Evolutionary conservation across 2,797 vertebrate genomes (phyloP).

Genomic region (Aselliscus stoliczkanus): DNA sequence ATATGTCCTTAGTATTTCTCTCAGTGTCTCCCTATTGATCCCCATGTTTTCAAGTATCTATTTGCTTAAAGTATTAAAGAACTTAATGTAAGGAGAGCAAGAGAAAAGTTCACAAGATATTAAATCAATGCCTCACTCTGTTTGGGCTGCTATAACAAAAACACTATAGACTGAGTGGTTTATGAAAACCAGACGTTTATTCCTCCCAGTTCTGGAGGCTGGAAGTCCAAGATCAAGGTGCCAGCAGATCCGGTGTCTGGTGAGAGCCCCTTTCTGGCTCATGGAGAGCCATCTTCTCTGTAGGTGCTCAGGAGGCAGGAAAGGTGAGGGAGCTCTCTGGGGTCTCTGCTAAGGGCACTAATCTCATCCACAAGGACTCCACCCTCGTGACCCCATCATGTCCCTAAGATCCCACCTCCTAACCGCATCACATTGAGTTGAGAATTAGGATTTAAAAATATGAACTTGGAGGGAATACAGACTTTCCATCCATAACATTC

Average conservation of each 20-base stretch:
- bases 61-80: background rate
- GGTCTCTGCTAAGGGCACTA: too few relatives aligned
- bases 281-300: accelerated
- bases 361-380: background rate
- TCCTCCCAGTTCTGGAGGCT: background rate
- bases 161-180: accelerated
- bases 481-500: background rate
- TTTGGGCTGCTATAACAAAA: background rate
- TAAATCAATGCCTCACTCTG: too few relatives aligned
- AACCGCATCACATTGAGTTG: accelerated
- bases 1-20: background rate
- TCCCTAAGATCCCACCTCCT: background rate
- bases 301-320: accelerated
- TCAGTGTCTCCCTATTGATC: background rate
- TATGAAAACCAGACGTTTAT: too few relatives aligned
- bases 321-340: accelerated
- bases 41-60: background rate
- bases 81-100: background rate
- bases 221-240: background rate
- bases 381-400: too few relatives aligned
- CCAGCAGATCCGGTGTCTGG: background rate
- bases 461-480: too few relatives aligned
- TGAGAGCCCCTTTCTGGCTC: background rate
- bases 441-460: too few relatives aligned
- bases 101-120: background rate